These are phyloP conservation scores for Oligia strigilis DNA, from an alignment of 2,888 invertebrate genomes.

Conservation along the genomic window DNA sequence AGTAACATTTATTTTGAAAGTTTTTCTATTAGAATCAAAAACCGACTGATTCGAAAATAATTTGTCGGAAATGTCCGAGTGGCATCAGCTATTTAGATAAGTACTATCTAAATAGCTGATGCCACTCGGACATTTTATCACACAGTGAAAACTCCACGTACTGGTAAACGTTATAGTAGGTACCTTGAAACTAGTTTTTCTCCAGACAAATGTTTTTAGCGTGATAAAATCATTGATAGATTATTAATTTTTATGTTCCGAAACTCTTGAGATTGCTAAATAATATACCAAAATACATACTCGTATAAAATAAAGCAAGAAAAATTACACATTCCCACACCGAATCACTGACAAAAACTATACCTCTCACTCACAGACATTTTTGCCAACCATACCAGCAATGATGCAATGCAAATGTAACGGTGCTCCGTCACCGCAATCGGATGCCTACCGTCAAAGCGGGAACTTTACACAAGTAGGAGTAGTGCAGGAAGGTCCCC, in stretches of 20 bases:
- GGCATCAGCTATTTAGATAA: no score
- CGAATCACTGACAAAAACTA: background rate
- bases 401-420: constrained; percentile 85
- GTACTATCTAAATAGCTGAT: no score
- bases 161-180: no score
- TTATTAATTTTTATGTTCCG: background rate
- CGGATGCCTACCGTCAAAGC: constrained; percentile 67
- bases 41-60: no score
- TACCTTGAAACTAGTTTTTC: background rate
- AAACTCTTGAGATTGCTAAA: background rate
- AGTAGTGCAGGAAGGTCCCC: constrained; percentile 59
- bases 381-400: constrained; percentile 70
- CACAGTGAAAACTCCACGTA: background rate
- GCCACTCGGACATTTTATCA: no score
- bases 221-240: no score
- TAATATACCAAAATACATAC: background rate
- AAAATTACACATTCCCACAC: background rate
- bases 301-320: background rate
- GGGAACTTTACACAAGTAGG: constrained; percentile 61
- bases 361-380: background rate
- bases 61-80: no score
- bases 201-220: no score
- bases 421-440: constrained; percentile 73
- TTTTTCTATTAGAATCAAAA: no score
- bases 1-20: no score